Conservation (phyloP, 2,797 vertebrate genomes). For the Spinus pinus region DNA sequence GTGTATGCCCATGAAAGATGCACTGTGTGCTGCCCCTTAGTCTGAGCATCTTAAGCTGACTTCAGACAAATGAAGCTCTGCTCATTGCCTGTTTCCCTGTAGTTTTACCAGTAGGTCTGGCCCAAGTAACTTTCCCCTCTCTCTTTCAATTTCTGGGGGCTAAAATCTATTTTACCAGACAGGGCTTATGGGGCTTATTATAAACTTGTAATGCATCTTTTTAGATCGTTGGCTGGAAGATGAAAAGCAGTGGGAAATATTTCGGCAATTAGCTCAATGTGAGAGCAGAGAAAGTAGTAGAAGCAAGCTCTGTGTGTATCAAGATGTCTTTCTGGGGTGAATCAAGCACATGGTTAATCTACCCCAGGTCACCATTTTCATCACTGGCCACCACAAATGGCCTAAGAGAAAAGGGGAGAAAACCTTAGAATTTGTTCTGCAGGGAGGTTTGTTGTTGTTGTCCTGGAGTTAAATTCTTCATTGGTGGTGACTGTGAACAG, state of each 20-base stretch:
- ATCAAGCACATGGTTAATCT: not conserved
- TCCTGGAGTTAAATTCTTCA: not conserved
- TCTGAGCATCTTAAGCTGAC: not conserved
- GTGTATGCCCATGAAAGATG: fast-evolving
- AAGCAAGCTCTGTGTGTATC: not conserved
- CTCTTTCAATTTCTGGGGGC: not conserved
- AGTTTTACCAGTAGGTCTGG: not conserved
- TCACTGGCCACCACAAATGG: not conserved
- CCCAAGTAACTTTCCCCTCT: not conserved
- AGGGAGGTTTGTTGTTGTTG: not conserved
- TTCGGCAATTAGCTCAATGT: not conserved
- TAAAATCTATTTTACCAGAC: not conserved
- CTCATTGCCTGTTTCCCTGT: not conserved
- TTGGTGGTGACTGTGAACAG: not conserved
- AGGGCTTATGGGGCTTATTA: not conserved
- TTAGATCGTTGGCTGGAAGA: not conserved
- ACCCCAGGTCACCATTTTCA: not conserved
- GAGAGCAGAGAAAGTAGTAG: not conserved
- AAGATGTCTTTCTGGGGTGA: not conserved
- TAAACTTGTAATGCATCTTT: not conserved
- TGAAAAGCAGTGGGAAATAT: not conserved
- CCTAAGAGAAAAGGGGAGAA: not conserved
- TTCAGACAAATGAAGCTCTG: not conserved
- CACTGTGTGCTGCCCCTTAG: not conserved
- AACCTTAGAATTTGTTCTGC: not conserved